Percentiles rank a stretch among this genome's conserved stretches.
phyloP scores from a whole-genome alignment of 2,888 invertebrate species.

The Volucella zonaria region DNA sequence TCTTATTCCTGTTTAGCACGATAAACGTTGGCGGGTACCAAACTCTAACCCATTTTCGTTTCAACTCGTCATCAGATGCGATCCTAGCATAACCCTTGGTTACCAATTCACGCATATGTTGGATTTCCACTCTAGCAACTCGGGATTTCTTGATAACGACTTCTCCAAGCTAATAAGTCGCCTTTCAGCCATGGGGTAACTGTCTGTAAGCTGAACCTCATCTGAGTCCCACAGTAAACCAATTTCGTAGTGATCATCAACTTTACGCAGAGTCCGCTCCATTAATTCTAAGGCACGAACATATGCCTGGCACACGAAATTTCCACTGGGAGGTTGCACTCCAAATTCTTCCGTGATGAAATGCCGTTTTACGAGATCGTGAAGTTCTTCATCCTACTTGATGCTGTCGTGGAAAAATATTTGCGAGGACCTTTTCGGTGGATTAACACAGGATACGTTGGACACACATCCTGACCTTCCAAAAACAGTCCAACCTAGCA shows the following conservation, averaged over 20 bases:
- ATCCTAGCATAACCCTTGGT: slow-evolving; percentile 9
- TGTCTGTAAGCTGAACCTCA: slow-evolving; percentile 18
- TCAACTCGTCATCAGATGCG: slow-evolving; percentile 2
- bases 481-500: slow-evolving; percentile 44
- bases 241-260: slow-evolving; percentile 11
- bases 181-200: slow-evolving; percentile 24
- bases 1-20: slow-evolving; percentile 9
- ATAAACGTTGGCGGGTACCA: slow-evolving; percentile 12
- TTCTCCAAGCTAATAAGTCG: slow-evolving; percentile 21
- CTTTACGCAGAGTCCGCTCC: slow-evolving; percentile 13
- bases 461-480: not conserved
- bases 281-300: slow-evolving; percentile 23
- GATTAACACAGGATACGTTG: not conserved
- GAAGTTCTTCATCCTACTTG: slow-evolving; percentile 26
- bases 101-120: slow-evolving; percentile 10
- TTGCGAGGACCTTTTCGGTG: slow-evolving; percentile 4
- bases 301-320: slow-evolving; percentile 20
- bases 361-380: slow-evolving; percentile 29
- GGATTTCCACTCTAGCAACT: slow-evolving; percentile 25
- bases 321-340: slow-evolving; percentile 9
- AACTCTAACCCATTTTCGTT: slow-evolving; percentile 2
- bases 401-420: slow-evolving; percentile 10
- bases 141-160: slow-evolving; percentile 13
- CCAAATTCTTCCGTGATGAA: slow-evolving; percentile 48
- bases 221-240: slow-evolving; percentile 31